These are phyloP conservation scores for Argyrosomus japonicus DNA, from an alignment of 2,113 vertebrate species.

Conservation along the genomic window DNA sequence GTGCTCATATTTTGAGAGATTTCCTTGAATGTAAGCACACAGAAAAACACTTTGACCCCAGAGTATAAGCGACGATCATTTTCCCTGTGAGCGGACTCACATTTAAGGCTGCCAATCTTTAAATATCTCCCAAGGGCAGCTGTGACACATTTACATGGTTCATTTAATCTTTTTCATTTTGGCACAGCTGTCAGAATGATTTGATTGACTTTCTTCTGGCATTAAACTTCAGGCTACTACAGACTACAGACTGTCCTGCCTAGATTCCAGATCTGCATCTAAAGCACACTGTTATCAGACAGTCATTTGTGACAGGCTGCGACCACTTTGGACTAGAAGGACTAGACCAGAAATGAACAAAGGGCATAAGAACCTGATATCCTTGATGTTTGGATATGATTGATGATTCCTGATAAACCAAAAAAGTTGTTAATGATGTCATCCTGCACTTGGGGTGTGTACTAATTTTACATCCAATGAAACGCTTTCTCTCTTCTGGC, in stretches of 20 bases:
- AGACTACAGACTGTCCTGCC: neutral
- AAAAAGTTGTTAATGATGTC: too few species aligned
- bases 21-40: conserved; percentile 21
- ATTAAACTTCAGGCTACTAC: neutral
- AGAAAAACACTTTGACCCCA: conserved; percentile 33
- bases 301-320: neutral
- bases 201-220: conserved; percentile 35
- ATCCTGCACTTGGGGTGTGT: too few species aligned
- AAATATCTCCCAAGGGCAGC: conserved; percentile 42
- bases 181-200: neutral
- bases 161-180: conserved; percentile 38
- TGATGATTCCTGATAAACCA: too few species aligned
- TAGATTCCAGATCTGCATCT: neutral
- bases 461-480: too few species aligned
- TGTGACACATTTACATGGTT: conserved; percentile 53
- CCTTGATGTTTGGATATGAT: too few species aligned
- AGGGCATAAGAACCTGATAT: neutral
- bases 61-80: conserved; percentile 16
- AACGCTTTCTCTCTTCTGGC: too few species aligned
- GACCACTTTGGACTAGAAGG: neutral
- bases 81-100: conserved; percentile 28
- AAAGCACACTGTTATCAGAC: neutral
- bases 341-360: neutral
- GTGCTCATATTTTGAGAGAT: neutral
- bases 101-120: conserved; percentile 31